Percentiles rank a stretch among this genome's conserved stretches.
Conservation (phyloP, 2,888 invertebrate genomes). For the Epirrita christyi region DNA sequence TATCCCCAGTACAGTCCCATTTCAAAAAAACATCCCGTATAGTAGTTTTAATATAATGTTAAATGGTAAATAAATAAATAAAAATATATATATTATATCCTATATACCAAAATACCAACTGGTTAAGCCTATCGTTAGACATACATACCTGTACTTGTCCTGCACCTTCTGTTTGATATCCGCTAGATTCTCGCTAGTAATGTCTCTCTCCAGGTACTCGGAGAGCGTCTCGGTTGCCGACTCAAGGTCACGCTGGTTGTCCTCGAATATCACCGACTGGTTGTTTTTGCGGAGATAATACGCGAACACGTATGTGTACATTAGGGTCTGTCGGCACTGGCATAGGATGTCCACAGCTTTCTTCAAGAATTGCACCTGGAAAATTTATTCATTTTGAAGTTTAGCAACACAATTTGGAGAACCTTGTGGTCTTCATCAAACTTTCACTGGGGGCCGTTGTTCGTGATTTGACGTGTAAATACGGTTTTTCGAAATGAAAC, state of each 20-base stretch:
- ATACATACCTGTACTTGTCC: conserved; percentile 95
- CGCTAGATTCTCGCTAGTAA: conserved; percentile 97
- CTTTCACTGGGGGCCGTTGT: no score
- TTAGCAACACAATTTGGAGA: no score
- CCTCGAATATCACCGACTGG: conserved; percentile 99
- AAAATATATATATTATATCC: no score
- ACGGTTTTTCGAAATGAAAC: no score
- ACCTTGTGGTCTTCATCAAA: no score
- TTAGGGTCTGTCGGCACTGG: conserved; percentile 98
- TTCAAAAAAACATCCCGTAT: no score
- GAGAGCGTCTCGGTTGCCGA: conserved; percentile 98
- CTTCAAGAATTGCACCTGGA: conserved; percentile 97
- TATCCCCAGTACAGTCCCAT: no score
- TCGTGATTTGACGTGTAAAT: no score
- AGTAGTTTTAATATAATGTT: no score
- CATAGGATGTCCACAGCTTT: conserved; percentile 98
- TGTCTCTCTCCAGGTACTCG: conserved; percentile 98
- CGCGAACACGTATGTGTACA: conserved; percentile 99
- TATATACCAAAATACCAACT: no score
- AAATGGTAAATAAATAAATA: no score
- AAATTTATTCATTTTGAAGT: not conserved
- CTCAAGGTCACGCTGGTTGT: conserved; percentile 99
- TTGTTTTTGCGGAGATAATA: conserved; percentile 99
- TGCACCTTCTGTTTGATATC: conserved; percentile 99
- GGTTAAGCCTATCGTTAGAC: no score